These are phyloP conservation scores for Gymnothorax javanicus DNA, from an alignment of 2,797 vertebrate genomes.

Conservation along the genomic window DNA sequence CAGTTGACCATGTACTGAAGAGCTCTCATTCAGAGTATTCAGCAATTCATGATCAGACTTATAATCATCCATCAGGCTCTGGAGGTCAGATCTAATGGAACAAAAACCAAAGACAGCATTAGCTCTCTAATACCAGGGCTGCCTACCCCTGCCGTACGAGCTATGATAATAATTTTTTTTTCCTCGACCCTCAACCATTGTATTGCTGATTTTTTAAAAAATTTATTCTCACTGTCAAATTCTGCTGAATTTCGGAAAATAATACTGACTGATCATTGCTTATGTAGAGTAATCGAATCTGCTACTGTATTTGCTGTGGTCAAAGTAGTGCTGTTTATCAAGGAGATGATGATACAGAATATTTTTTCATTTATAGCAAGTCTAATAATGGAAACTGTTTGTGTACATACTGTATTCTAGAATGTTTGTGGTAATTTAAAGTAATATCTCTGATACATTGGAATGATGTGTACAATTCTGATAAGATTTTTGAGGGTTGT, in stretches of 20 bases:
- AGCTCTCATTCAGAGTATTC: no score
- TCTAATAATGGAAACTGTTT: conserved; percentile 17
- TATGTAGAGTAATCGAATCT: neutral
- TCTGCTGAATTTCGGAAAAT: neutral
- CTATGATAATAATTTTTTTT: no score
- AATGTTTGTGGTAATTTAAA: neutral
- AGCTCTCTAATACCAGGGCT: no score
- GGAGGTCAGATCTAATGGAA: no score
- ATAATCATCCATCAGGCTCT: no score
- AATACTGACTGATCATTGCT: conserved; percentile 4
- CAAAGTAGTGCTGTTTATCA: conserved; percentile 18
- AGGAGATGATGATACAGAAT: neutral
- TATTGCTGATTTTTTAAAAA: no score
- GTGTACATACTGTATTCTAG: neutral
- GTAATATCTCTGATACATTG: neutral
- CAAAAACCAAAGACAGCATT: no score
- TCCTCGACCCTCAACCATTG: no score
- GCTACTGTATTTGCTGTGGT: neutral
- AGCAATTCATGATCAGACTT: no score
- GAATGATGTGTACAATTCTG: neutral
- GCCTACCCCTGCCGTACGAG: no score
- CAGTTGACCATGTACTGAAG: neutral
- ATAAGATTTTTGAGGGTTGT: neutral
- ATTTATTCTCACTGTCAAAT: neutral
- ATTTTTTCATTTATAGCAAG: neutral